Percentiles rank a stretch among this genome's conserved stretches.
Evolutionary conservation across 2,888 invertebrate genomes (phyloP).

Genomic region (Xestia ashworthii): DNA sequence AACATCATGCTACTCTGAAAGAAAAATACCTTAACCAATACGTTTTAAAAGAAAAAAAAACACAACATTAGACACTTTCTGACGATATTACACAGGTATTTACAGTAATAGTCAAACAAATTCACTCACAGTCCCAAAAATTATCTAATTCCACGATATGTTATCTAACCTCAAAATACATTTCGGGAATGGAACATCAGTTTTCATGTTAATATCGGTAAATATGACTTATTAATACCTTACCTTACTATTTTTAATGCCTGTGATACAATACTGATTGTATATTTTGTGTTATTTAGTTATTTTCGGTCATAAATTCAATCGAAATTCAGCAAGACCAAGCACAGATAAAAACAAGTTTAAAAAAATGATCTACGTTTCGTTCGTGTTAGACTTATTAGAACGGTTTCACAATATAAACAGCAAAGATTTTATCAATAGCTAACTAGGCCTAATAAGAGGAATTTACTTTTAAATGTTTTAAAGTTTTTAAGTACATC

Average conservation of each 20-base stretch:
- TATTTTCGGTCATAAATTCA: conserved; percentile 50
- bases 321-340: conserved; percentile 57
- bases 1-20: conserved; percentile 39
- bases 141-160: conserved; percentile 78
- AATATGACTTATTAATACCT: conserved; percentile 18
- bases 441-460: neutral
- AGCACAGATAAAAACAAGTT: conserved; percentile 57
- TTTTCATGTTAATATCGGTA: neutral
- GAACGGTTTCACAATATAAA: neutral
- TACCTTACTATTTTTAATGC: conserved; percentile 55
- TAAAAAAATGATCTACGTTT: conserved; percentile 45
- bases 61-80: neutral
- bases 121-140: conserved; percentile 54
- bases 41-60: neutral
- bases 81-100: neutral
- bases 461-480: neutral
- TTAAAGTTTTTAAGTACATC: neutral
- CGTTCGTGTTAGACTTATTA: conserved; percentile 14
- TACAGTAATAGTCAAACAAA: conserved; percentile 8
- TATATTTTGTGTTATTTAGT: conserved; percentile 46
- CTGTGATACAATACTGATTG: conserved; percentile 32
- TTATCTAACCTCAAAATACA: conserved; percentile 83
- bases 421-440: neutral
- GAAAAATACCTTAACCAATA: neutral
- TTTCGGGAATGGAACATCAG: conserved; percentile 19